A percentile compares a stretch with the other conserved stretches of the same genome.
Conservation (phyloP, 2,113 vertebrate species). For the Ahaetulla prasina region DNA sequence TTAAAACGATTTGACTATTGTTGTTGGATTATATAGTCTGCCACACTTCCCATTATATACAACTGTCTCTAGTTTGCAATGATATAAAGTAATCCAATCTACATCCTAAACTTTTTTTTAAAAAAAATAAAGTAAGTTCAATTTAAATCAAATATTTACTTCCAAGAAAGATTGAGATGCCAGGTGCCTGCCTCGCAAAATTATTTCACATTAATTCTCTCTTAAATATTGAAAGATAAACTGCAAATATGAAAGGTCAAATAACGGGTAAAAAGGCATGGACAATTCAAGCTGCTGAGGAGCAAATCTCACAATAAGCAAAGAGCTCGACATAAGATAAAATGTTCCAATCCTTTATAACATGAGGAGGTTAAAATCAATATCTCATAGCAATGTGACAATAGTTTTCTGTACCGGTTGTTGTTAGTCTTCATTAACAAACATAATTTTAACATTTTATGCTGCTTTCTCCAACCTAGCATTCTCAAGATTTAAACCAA, state of each 20-base stretch:
- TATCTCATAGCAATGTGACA: neutral
- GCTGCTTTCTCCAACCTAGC: neutral
- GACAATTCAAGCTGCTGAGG: neutral
- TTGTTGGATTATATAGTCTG: neutral
- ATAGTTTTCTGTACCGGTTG: neutral
- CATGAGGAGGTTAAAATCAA: neutral
- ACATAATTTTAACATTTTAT: neutral
- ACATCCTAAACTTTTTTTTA: neutral
- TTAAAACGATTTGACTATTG: accelerated
- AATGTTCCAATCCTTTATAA: neutral
- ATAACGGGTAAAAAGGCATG: neutral
- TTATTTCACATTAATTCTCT: constrained; percentile 15
- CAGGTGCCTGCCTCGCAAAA: constrained; percentile 12
- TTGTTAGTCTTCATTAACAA: neutral
- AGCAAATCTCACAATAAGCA: neutral
- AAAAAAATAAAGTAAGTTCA: constrained; percentile 5
- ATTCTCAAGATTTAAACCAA: neutral
- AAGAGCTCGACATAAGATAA: neutral
- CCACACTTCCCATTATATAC: accelerated
- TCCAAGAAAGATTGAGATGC: neutral
- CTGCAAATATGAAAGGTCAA: constrained; percentile 2
- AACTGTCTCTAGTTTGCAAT: neutral
- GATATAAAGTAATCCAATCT: accelerated
- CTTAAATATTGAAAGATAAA: constrained; percentile 19
- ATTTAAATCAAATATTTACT: constrained; percentile 24